phyloP scores from a whole-genome alignment of 2,888 invertebrate species.

The Lithophane socia region DNA sequence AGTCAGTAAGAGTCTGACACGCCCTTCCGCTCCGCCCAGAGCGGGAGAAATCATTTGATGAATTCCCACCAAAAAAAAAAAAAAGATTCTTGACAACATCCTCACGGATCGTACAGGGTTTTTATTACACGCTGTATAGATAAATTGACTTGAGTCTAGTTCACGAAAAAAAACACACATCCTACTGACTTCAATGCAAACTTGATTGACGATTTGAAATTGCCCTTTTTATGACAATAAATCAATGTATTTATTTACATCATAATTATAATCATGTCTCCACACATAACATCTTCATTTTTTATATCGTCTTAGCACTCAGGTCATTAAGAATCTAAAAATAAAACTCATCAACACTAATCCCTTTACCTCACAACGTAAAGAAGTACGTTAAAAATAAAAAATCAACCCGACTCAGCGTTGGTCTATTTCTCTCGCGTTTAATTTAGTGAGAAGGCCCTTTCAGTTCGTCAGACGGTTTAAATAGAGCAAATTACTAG shows the following conservation, averaged over 20 bases:
- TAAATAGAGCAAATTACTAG: slow-evolving; percentile 81
- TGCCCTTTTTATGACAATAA: neutral
- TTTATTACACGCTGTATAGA: neutral
- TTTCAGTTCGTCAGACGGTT: slow-evolving; percentile 70
- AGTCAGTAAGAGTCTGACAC: no score
- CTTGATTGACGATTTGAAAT: neutral
- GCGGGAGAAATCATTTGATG: no score
- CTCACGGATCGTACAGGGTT: no score
- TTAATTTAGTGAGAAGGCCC: slow-evolving; percentile 68
- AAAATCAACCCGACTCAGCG: slow-evolving; percentile 29
- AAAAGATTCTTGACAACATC: no score
- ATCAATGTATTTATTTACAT: neutral
- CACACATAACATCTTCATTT: no score
- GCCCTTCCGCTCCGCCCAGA: no score
- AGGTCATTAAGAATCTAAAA: neutral
- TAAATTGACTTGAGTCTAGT: neutral
- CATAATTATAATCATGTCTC: no score
- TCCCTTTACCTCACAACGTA: neutral
- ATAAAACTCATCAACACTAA: neutral
- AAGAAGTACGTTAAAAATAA: slow-evolving; percentile 24
- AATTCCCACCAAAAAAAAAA: no score
- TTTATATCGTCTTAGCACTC: no score
- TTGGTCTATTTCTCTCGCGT: slow-evolving; percentile 57
- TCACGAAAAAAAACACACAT: neutral
- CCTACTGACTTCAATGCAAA: neutral